Evolutionary conservation across 2,113 vertebrate genomes (phyloP).

Genomic region (Mellivora capensis): DNA sequence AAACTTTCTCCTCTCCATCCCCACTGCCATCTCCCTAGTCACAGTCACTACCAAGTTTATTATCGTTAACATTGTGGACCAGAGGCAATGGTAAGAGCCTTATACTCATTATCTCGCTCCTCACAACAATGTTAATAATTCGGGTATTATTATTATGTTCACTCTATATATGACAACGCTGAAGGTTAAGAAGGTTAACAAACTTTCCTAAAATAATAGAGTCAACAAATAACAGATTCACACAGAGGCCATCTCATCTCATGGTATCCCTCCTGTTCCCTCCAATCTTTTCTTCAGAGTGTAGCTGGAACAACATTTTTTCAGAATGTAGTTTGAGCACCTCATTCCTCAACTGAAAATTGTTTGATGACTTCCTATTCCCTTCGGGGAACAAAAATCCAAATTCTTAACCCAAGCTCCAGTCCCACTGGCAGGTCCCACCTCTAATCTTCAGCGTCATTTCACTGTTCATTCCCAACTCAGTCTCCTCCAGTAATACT

Average conservation of each 20-base stretch:
- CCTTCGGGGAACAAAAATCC: background rate
- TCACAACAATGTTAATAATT: background rate
- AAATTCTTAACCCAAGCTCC: background rate
- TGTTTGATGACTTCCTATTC: background rate
- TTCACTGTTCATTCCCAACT: accelerated
- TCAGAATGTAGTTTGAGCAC: background rate
- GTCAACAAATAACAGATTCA: background rate
- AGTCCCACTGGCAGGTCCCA: no score
- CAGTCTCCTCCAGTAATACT: accelerated
- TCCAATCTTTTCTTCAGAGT: background rate
- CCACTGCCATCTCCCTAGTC: accelerated
- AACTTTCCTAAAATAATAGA: background rate
- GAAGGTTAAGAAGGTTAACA: background rate
- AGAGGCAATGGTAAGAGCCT: background rate
- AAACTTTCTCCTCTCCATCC: background rate
- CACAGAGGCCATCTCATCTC: background rate
- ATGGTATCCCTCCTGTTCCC: accelerated
- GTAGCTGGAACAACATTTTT: background rate
- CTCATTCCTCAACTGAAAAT: background rate
- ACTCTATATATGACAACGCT: background rate
- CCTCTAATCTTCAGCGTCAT: background rate
- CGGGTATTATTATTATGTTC: background rate
- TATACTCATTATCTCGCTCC: background rate
- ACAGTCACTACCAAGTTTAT: background rate
- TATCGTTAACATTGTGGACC: accelerated